Evolutionary conservation across 1,140 invertebrate genomes (phyloP).

Genomic region (Papilio helenus): DNA sequence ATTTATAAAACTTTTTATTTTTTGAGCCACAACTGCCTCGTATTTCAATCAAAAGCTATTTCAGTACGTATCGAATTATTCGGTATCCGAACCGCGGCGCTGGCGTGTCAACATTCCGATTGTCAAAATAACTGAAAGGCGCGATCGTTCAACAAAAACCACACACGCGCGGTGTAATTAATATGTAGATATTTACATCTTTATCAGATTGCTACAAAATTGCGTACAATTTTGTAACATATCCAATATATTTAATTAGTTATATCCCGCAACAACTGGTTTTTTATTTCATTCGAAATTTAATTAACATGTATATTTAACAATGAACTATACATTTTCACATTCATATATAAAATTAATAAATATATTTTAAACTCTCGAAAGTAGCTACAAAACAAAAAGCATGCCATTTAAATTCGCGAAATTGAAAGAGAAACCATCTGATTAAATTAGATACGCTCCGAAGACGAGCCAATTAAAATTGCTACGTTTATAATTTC

Average conservation of each 20-base stretch:
- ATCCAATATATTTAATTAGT: slow-evolving; percentile 8
- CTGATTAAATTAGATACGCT: slow-evolving; percentile 23
- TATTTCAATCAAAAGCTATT: slow-evolving; percentile 27
- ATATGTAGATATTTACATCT: slow-evolving; percentile 16
- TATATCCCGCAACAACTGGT: not conserved
- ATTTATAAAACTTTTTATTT: not conserved
- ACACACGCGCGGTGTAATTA: slow-evolving; percentile 10
- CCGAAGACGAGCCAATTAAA: slow-evolving; percentile 6
- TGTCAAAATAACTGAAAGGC: slow-evolving; percentile 27
- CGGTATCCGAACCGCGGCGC: not conserved
- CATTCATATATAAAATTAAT: not conserved
- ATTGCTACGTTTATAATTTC: not conserved
- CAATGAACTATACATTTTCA: not conserved
- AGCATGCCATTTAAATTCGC: not conserved
- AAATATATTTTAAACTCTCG: not conserved
- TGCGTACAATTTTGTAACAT: slow-evolving; percentile 8
- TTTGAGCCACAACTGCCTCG: not conserved
- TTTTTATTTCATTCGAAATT: not conserved
- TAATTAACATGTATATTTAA: not conserved
- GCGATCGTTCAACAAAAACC: slow-evolving; percentile 12
- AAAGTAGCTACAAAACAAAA: not conserved
- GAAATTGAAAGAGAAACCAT: slow-evolving; percentile 18
- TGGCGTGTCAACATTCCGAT: slow-evolving; percentile 7
- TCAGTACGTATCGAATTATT: slow-evolving; percentile 21
- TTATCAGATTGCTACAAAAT: slow-evolving; percentile 25